A percentile compares a stretch with the other conserved stretches of the same genome.
Evolutionary conservation across 2,888 invertebrate species (phyloP).

Genomic region (Agapetus fuscipes): DNA sequence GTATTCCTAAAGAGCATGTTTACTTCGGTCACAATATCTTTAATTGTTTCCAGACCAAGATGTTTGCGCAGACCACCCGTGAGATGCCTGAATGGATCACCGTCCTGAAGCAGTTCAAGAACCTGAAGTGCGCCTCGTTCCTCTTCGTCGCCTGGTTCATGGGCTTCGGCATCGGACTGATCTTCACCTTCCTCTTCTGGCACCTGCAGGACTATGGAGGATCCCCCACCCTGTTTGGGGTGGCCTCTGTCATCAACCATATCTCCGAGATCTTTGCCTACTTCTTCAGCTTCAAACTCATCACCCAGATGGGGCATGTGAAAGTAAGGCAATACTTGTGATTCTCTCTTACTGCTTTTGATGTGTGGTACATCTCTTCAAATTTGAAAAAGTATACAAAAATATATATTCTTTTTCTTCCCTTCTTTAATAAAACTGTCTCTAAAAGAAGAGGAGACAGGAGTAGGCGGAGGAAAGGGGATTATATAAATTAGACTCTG

Average conservation of each 20-base stretch:
- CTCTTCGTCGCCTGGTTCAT: slow-evolving; percentile 97
- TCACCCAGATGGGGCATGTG: slow-evolving; percentile 89
- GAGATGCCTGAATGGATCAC: slow-evolving; percentile 92
- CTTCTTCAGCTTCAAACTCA: slow-evolving; percentile 94
- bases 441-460: too few relatives aligned
- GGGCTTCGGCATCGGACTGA: slow-evolving; percentile 98
- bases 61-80: slow-evolving; percentile 84
- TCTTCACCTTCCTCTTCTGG: slow-evolving; percentile 99
- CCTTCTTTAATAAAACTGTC: too few relatives aligned
- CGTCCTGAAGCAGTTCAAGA: slow-evolving; percentile 81
- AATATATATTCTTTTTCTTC: too few relatives aligned
- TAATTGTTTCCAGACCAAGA: slow-evolving; percentile 61
- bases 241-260: slow-evolving; percentile 98
- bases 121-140: slow-evolving; percentile 84
- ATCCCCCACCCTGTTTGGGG: slow-evolving; percentile 93
- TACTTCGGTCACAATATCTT: too few relatives aligned
- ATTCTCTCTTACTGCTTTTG: too few relatives aligned
- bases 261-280: slow-evolving; percentile 97
- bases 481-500: too few relatives aligned
- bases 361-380: too few relatives aligned
- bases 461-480: too few relatives aligned
- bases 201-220: slow-evolving; percentile 95
- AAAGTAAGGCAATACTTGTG: slow-evolving; percentile 63
- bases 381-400: too few relatives aligned
- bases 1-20: too few relatives aligned